Conservation (phyloP, 2,797 vertebrate genomes). For the Poecilia gillii region DNA sequence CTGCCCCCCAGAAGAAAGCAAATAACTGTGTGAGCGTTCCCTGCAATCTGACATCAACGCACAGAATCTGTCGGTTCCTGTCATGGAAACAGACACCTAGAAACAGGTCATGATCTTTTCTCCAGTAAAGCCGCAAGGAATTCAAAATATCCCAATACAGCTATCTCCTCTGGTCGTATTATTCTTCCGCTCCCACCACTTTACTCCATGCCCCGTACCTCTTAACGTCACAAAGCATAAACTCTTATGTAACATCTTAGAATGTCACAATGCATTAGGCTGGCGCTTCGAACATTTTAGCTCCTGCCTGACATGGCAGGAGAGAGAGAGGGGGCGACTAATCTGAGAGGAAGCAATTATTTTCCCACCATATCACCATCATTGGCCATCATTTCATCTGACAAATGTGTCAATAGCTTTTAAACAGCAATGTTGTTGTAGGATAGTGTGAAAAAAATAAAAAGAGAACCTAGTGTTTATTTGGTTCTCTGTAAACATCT, state of each 20-base stretch:
- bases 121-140: slow-evolving; percentile 25
- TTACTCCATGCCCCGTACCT: slow-evolving; percentile 41
- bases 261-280: slow-evolving; percentile 63
- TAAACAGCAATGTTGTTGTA: slow-evolving; percentile 20
- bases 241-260: slow-evolving; percentile 67
- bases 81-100: slow-evolving; percentile 4
- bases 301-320: slow-evolving; percentile 52
- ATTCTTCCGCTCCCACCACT: slow-evolving; percentile 34
- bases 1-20: slow-evolving; percentile 31
- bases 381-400: slow-evolving; percentile 29
- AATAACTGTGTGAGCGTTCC: slow-evolving; percentile 23
- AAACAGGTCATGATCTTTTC: slow-evolving; percentile 42
- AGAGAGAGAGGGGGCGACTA: slow-evolving; percentile 26
- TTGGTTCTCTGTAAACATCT: slow-evolving; percentile 29
- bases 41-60: slow-evolving; percentile 14
- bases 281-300: slow-evolving; percentile 56
- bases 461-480: slow-evolving; percentile 17
- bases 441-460: slow-evolving; percentile 21
- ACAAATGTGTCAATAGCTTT: slow-evolving; percentile 15
- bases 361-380: slow-evolving; percentile 42
- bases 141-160: slow-evolving; percentile 42
- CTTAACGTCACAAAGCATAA: slow-evolving; percentile 52
- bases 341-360: slow-evolving; percentile 47
- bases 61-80: slow-evolving; percentile 8
- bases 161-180: slow-evolving; percentile 61